Evolutionary conservation across 1,140 invertebrate genomes (phyloP).

Genomic region (Galendromus occidentalis): DNA sequence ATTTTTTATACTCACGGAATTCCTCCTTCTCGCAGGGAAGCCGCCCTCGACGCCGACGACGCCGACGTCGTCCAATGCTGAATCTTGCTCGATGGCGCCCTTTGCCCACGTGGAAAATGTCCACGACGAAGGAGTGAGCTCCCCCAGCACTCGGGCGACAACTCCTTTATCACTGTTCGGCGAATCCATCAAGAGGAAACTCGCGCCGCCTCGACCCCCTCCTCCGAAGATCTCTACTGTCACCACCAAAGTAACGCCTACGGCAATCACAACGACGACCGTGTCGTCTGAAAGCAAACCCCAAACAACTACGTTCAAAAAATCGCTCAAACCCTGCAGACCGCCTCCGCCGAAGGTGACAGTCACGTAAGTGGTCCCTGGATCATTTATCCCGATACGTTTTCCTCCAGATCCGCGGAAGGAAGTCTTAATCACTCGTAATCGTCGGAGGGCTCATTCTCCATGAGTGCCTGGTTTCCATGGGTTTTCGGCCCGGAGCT

Average conservation of each 20-base stretch:
- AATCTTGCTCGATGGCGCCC: not conserved
- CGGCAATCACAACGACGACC: not conserved
- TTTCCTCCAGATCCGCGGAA: too few species aligned
- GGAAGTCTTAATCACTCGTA: too few species aligned
- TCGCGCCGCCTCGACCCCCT: not conserved
- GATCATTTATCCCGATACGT: not conserved
- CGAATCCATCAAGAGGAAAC: not conserved
- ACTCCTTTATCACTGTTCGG: not conserved
- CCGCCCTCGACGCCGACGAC: not conserved
- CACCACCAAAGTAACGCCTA: not conserved
- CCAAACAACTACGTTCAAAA: not conserved
- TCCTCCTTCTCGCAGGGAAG: not conserved
- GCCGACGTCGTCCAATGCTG: not conserved
- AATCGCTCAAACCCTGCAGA: not conserved
- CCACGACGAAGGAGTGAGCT: not conserved
- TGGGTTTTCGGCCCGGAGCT: too few species aligned
- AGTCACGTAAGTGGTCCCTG: slow-evolving; percentile 1
- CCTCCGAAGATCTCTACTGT: not conserved
- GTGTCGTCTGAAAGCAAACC: not conserved
- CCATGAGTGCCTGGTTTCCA: too few species aligned
- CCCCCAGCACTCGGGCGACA: not conserved
- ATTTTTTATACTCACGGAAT: too few species aligned
- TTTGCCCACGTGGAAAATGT: not conserved
- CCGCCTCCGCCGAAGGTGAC: not conserved
- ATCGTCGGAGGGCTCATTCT: too few species aligned